Evolutionary conservation across 2,797 vertebrate species (phyloP).

Genomic region (Pseudocheirus occidentalis): DNA sequence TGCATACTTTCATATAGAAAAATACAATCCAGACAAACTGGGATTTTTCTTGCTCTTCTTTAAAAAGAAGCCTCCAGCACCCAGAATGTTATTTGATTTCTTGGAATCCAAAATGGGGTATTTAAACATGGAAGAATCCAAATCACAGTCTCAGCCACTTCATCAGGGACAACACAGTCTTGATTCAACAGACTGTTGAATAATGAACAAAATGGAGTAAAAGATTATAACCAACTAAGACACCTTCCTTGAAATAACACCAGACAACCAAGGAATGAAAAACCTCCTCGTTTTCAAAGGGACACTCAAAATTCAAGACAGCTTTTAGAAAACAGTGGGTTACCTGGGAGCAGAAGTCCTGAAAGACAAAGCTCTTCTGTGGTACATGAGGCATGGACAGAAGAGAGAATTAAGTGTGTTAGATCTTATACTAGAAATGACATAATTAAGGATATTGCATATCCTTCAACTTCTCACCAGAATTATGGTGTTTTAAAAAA

Average conservation of each 20-base stretch:
- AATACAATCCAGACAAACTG: too few species aligned
- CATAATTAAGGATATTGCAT: conserved; percentile 88
- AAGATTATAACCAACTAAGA: conserved; percentile 87
- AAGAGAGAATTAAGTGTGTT: conserved; percentile 87
- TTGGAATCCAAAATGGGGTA: conserved; percentile 98
- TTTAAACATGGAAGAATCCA: conserved; percentile 93
- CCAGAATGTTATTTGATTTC: conserved; percentile 98
- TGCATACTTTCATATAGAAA: too few species aligned
- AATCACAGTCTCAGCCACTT: conserved; percentile 86
- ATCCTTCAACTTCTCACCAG: conserved; percentile 84
- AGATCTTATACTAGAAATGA: conserved; percentile 85
- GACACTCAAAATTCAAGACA: conserved; percentile 91
- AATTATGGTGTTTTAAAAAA: conserved; percentile 84
- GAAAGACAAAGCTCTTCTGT: conserved; percentile 79
- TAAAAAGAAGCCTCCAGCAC: conserved; percentile 81
- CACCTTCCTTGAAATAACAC: conserved; percentile 88
- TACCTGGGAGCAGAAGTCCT: too few species aligned
- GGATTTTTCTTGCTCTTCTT: too few species aligned
- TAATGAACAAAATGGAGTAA: conserved; percentile 88
- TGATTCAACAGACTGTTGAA: conserved; percentile 86
- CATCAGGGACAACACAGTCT: conserved; percentile 87
- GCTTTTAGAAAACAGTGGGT: conserved; percentile 84
- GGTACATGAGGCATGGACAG: conserved; percentile 86
- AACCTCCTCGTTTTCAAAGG: conserved; percentile 93
- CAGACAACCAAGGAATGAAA: conserved; percentile 91